Percentiles rank a stretch among this genome's conserved stretches.
These are phyloP conservation scores for Prionailurus bengalensis DNA, from an alignment of 2,113 vertebrate species.

Conservation along the genomic window DNA sequence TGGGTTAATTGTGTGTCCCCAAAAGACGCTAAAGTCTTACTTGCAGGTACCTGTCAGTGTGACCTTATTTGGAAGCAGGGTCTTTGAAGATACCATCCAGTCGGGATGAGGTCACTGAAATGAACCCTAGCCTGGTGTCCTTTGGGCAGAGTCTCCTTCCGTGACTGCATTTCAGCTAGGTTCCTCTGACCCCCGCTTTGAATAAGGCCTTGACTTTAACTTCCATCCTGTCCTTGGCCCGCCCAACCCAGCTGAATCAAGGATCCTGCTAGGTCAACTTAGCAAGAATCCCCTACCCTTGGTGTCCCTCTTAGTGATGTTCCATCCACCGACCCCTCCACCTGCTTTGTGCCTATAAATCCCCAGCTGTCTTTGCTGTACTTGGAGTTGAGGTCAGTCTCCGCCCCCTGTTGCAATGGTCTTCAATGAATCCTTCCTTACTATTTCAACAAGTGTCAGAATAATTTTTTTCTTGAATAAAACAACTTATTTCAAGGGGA, in stretches of 20 bases:
- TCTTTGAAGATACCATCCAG: background rate
- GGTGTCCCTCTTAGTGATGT: fast-evolving
- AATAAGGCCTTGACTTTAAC: background rate
- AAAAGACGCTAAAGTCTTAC: background rate
- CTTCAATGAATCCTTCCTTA: background rate
- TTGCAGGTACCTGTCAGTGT: fast-evolving
- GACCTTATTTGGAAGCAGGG: background rate
- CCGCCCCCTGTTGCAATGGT: fast-evolving
- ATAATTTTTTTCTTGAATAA: background rate
- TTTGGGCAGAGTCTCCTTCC: background rate
- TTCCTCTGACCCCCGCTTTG: background rate
- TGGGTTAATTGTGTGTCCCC: background rate
- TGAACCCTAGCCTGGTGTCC: fast-evolving
- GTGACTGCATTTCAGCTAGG: background rate
- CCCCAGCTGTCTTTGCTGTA: background rate
- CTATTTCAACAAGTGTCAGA: background rate
- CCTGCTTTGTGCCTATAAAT: fast-evolving
- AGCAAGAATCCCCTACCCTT: background rate
- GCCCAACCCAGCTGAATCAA: background rate
- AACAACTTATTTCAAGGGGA: background rate
- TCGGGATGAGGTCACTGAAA: background rate
- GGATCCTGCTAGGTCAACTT: too few relatives aligned
- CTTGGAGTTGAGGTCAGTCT: background rate
- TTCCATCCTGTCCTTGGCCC: background rate
- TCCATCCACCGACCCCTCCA: fast-evolving